Conservation (phyloP, 1,140 invertebrate genomes). For the Eciton burchellii region DNA sequence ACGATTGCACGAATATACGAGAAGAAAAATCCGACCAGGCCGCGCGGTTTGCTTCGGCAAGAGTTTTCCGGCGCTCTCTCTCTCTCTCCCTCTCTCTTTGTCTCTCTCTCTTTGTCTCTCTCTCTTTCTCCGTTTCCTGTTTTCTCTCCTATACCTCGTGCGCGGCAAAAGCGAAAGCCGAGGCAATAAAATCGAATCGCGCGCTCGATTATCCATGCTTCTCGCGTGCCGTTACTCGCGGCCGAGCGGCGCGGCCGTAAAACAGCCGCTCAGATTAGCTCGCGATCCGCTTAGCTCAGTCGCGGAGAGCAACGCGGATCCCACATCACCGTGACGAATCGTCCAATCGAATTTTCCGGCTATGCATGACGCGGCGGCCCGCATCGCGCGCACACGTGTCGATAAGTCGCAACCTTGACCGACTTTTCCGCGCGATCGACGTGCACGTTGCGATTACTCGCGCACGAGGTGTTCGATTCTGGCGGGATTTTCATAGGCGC, state of each 20-base stretch:
- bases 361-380: not conserved
- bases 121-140: not conserved
- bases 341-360: conserved; percentile 11
- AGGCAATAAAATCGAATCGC: conserved; percentile 17
- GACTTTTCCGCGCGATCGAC: conserved; percentile 13
- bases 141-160: not conserved
- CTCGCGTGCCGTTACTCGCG: not conserved
- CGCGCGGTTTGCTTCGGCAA: not conserved
- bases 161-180: not conserved
- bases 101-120: not conserved
- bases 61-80: not conserved
- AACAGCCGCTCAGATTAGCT: not conserved
- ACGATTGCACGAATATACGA: not conserved
- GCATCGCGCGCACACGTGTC: not conserved
- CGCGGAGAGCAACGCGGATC: not conserved
- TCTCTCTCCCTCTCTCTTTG: not conserved
- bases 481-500: not conserved
- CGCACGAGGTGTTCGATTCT: conserved; percentile 1
- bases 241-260: not conserved
- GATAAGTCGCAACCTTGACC: conserved; percentile 37
- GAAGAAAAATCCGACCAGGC: not conserved
- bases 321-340: conserved; percentile 1
- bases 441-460: too few species aligned
- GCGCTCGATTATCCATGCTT: conserved; percentile 3
- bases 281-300: not conserved